phyloP scores from a whole-genome alignment of 2,113 vertebrate species.

The Zingel zingel region DNA sequence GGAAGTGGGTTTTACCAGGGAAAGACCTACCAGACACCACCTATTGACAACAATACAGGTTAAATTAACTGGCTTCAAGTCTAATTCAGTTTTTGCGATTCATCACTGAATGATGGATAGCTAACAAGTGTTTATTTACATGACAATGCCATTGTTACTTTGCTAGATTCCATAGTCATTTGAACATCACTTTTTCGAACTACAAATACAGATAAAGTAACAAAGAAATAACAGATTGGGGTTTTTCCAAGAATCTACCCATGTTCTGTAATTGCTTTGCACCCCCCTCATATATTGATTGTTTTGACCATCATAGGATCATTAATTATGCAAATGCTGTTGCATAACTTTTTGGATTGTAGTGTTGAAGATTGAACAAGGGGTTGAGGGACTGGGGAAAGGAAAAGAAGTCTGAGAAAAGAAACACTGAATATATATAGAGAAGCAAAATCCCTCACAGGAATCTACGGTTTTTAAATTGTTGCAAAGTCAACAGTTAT shows the following conservation, averaged over 20 bases:
- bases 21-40: background rate
- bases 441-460: slow-evolving; percentile 31
- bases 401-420: slow-evolving; percentile 3
- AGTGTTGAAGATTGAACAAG: background rate
- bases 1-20: background rate
- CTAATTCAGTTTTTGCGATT: background rate
- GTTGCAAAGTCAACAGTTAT: slow-evolving; percentile 53
- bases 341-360: background rate
- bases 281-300: background rate
- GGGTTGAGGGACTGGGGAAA: background rate
- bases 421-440: slow-evolving; percentile 16
- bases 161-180: background rate
- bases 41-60: background rate
- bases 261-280: background rate
- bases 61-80: background rate
- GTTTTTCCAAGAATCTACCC: background rate
- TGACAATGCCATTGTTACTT: background rate
- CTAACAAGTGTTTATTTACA: background rate
- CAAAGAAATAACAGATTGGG: background rate
- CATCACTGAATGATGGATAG: background rate
- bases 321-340: background rate
- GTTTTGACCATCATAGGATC: background rate
- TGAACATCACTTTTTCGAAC: background rate
- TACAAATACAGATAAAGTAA: background rate
- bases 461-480: slow-evolving; percentile 50